phyloP scores from a whole-genome alignment of 2,888 invertebrate genomes.

The Hirtodrosophila cameraria region DNA sequence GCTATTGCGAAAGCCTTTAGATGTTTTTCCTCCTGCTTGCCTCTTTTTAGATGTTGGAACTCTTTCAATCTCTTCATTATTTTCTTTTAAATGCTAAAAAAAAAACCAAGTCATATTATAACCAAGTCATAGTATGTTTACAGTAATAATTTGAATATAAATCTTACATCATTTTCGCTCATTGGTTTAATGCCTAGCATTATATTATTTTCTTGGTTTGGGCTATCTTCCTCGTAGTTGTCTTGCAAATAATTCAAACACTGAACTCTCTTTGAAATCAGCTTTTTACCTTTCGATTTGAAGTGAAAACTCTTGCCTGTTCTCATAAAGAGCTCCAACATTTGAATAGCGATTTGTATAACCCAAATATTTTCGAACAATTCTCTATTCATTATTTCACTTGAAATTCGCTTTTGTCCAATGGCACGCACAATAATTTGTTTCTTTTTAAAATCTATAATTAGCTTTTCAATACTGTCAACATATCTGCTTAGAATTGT shows the following conservation, averaged over 20 bases:
- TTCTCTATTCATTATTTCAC: background rate
- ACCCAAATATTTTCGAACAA: slow-evolving; percentile 9
- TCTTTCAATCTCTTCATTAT: too few species aligned
- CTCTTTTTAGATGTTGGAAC: too few species aligned
- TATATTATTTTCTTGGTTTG: background rate
- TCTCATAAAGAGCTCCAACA: background rate
- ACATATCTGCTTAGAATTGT: background rate
- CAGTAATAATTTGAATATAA: too few species aligned
- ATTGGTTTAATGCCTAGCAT: background rate
- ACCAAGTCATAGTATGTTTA: too few species aligned
- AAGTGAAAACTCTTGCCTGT: background rate
- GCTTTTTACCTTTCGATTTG: background rate
- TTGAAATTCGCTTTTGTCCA: background rate
- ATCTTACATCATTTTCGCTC: background rate
- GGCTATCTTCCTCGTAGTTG: too few species aligned
- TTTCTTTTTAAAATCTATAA: background rate
- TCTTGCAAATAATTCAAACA: background rate
- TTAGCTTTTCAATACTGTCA: background rate
- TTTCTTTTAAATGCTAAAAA: too few species aligned
- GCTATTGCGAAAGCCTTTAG: too few species aligned
- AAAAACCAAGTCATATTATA: too few species aligned
- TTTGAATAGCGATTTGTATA: slow-evolving; percentile 2
- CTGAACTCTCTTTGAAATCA: background rate
- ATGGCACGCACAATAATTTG: background rate
- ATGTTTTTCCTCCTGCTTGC: too few species aligned